A percentile compares a stretch with the other conserved stretches of the same genome.
Conservation (phyloP, 2,888 invertebrate genomes). For the Endomychus coccineus region DNA sequence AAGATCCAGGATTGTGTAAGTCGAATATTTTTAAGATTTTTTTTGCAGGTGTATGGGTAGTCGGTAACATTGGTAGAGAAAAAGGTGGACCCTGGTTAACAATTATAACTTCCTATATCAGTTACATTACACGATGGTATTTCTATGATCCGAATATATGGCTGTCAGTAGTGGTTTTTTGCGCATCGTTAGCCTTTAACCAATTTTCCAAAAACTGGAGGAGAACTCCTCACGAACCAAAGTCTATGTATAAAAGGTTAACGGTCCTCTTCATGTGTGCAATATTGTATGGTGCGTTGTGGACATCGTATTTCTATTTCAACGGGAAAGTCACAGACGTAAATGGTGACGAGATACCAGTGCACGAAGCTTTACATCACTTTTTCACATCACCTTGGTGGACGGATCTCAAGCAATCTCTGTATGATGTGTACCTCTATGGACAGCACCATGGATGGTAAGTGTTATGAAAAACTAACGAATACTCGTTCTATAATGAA, state of each 20-base stretch:
- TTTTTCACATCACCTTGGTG: conserved; percentile 87
- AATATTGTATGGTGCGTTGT: conserved; percentile 62
- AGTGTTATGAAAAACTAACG: too few relatives aligned
- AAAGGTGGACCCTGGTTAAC: conserved; percentile 65
- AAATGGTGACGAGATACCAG: conserved; percentile 74
- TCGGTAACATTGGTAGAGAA: conserved; percentile 85
- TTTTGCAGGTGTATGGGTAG: conserved; percentile 74
- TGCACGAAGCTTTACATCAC: conserved; percentile 81
- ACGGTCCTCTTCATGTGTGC: conserved; percentile 54
- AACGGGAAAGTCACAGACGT: conserved; percentile 76
- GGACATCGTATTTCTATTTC: conserved; percentile 77
- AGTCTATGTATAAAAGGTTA: conserved; percentile 44
- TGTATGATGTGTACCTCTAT: conserved; percentile 68
- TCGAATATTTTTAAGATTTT: too few relatives aligned
- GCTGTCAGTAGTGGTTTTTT: conserved; percentile 59
- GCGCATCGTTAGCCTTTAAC: conserved; percentile 64
- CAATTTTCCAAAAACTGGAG: conserved; percentile 73
- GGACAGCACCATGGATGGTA: conserved; percentile 82
- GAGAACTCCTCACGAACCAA: conserved; percentile 51
- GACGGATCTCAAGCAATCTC: conserved; percentile 68
- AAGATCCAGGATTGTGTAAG: too few relatives aligned
- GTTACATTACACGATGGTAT: conserved; percentile 63
- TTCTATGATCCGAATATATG: conserved; percentile 68
- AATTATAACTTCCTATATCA: conserved; percentile 57
- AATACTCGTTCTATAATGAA: too few relatives aligned